These are phyloP conservation scores for Pachydiplax longipennis DNA, from an alignment of 2,888 invertebrate species.

Conservation along the genomic window DNA sequence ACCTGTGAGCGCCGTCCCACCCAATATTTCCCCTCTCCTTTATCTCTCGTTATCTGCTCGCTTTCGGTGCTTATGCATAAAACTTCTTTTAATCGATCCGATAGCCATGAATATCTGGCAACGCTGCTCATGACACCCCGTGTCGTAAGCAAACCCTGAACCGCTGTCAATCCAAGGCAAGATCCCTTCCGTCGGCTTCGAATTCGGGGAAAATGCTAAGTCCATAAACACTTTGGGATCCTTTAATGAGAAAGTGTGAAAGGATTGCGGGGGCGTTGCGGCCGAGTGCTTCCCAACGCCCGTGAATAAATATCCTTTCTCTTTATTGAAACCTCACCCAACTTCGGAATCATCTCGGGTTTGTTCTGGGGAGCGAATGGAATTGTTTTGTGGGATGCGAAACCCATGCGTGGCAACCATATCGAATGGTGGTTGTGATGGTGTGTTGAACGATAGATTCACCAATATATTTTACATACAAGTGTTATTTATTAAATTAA, in stretches of 20 bases:
- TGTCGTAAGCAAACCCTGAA: background rate
- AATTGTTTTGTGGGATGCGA: background rate
- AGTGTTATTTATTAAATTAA: too few relatives aligned
- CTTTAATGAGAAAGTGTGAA: background rate
- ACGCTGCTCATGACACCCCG: background rate
- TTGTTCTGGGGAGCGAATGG: background rate
- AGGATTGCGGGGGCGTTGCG: background rate
- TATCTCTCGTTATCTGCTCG: background rate
- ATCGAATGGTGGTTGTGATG: too few relatives aligned
- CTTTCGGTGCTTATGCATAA: background rate
- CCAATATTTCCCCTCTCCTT: background rate
- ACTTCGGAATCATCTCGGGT: background rate
- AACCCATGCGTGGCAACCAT: background rate
- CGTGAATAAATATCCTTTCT: background rate
- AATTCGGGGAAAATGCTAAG: background rate
- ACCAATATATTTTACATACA: too few relatives aligned
- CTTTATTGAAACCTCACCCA: background rate
- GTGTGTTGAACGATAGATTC: too few relatives aligned
- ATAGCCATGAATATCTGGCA: background rate
- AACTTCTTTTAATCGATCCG: constrained; percentile 1
- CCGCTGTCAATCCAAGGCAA: background rate
- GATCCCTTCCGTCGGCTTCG: background rate
- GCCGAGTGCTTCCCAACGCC: background rate
- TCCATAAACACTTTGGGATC: background rate
- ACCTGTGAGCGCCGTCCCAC: background rate